Base-by-base conservation (phyloP, 2,113 vertebrate genomes). In the Tursiops truncatus region DNA sequence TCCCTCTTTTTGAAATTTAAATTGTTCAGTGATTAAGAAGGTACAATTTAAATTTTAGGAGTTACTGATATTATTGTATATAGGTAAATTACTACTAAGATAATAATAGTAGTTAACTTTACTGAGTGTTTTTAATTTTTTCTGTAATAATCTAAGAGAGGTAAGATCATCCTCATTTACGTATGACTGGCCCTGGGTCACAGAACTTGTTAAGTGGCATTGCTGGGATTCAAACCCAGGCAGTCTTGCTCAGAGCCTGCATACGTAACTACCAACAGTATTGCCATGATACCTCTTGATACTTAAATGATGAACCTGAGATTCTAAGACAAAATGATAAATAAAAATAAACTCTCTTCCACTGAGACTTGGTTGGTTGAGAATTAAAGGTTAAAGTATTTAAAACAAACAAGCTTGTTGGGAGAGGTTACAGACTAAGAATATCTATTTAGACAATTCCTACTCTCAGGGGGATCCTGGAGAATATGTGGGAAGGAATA, bases 341-440 rank as follows among this genome's bases (percentile, higher is more conserved):
- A 38, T 74, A 76, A 94, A 89, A 82, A 76, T 41, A 85, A 89
- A 92, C 26, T 62, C 13, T 0, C 17, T 87, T 95, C 70, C 36
- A 97, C 0, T 67, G 63, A 93, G 47, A 76, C 23, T 74, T 89
- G 65, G 28, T 11, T 94, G 41, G n/a, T 60, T 77, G 23, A 94
- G 81, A 96, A 95, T 68, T 93, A 83, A 83, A 88, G 44, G n/a
- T 58, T 62, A 84, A 90, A 84, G 80, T 68, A 74, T 63, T 88
- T 93, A 60, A 96, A 92, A 81, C 3, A 38, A 96, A 56, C 53
- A 36, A 88, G 28, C 5, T 96, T 67, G 6, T 71, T 71, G 50
- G 80, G 47, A 93, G 3, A 5, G 12, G 5, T 70, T 93, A 58
- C 6, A 71, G 25, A 89, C n/a, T 58, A 71, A 71, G 60, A 86